Base-by-base conservation (phyloP, 2,797 vertebrate genomes). In the Acanthurus tractus region DNA sequence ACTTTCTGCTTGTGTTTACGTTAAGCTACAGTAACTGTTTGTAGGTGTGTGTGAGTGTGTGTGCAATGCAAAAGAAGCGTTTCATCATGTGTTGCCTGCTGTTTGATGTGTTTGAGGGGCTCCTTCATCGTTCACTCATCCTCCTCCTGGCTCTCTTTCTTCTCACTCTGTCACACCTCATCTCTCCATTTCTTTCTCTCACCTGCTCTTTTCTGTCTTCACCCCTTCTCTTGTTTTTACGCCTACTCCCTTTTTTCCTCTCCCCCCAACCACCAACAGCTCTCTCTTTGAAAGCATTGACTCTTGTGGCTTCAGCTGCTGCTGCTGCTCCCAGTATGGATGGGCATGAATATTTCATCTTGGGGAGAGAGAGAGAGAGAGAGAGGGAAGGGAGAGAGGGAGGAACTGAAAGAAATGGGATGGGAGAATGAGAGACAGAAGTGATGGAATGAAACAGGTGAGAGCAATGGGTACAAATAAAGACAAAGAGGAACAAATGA, bases 261-360 rank as follows among this genome's bases (percentile, higher is more conserved):
- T 40, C 44, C 52, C 77, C 34, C 46, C 34, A 48, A 40, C 38
- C 38, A 40, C 56, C 38, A 50, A 63, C 46, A 48, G 46, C 48
- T 20, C 25, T 18, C 44, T 34, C 49, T 92, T 91, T 90, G 87
- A 91, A 87, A 84, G 78, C 84, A 40, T 66, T 81, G 79, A 79
- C 82, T 92, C 88, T 83, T 73, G 80, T 81, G 85, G 89, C 84
- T 90, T 69, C 6, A 17, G 66, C 78, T 77, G 74, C 85, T 65
- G 63, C 82, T 79, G 68, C 77, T 40, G 56, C 79, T 82, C 72
- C 50, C 74, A 55, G 75, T 84, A 87, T 88, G 88, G 83, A 87
- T 78, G 63, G 52, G 65, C 77, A 93, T 94, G 66, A 92, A 94
- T 93, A 93, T 92, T 93, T 93, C 29, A 94, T 87, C 76, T 42